Percentiles rank a stretch among this genome's conserved stretches.
These are phyloP conservation scores for Formica exsecta DNA, from an alignment of 1,140 invertebrate species.

Conservation along the genomic window DNA sequence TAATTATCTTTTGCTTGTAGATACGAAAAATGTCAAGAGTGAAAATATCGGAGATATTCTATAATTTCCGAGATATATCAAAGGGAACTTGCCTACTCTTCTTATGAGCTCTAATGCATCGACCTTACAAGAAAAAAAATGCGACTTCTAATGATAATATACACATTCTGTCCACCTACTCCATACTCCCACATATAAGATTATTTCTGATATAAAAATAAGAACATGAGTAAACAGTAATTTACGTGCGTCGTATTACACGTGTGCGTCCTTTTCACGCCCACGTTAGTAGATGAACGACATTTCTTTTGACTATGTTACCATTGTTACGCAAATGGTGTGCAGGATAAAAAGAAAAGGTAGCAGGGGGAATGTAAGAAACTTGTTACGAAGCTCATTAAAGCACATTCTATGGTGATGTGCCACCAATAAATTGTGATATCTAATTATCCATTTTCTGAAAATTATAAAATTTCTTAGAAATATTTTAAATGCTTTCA, in stretches of 20 bases:
- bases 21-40: constrained; percentile 49
- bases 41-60: not conserved
- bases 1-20: constrained; percentile 14
- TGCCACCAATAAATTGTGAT: not conserved
- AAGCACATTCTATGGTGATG: not conserved
- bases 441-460: not conserved
- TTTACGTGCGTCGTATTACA: constrained; percentile 31
- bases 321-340: not conserved
- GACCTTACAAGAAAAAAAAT: constrained; percentile 43
- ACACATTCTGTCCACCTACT: constrained; percentile 15
- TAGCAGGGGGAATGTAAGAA: not conserved
- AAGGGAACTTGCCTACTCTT: constrained; percentile 22
- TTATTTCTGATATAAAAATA: constrained; percentile 47
- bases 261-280: not conserved
- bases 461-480: not conserved
- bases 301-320: constrained; percentile 1
- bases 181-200: constrained; percentile 26
- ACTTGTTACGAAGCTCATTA: not conserved
- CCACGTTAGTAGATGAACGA: not conserved
- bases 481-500: not conserved
- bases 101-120: constrained; percentile 17
- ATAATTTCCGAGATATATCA: constrained; percentile 37
- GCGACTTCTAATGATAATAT: constrained; percentile 32
- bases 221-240: constrained; percentile 30
- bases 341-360: not conserved